Evolutionary conservation across 2,888 invertebrate species (phyloP), one percentile per base, ranked within the genome.

Genomic region (Agonum fuliginosum): DNA sequence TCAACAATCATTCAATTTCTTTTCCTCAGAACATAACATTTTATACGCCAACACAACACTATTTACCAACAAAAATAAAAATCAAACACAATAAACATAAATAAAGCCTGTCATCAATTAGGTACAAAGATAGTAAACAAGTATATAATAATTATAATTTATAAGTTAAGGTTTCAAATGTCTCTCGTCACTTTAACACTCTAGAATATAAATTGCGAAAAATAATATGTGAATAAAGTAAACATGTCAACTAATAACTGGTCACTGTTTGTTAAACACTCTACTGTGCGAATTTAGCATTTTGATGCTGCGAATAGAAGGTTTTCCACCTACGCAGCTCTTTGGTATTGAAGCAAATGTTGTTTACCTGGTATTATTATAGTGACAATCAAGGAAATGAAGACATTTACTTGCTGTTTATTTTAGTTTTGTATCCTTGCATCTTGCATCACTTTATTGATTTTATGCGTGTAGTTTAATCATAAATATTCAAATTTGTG

Each of bases 211-310:
- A 17, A 65, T 17, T 10, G 37, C 19, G 22, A 67, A 37, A 67
- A 67, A 67, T 67, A 41, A 22, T 34, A 67, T 3, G 19, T 22
- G 30, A 69, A 46, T 43, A 14, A 69, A 69, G 24, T 69, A 46
- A 69, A 69, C 41, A 69, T 24, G 46, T 69, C 69, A 69, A 41
- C 69, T 20, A 41, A 27, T 24, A 24, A n/a, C 22, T 69, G 14
- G 24, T 22, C 24, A 43, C 43, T 69, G 69, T 69, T 69, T 69
- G 69, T 17, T 69, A 69, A 69, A 69, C 69, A 69, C 69, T 69
- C 20, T 19, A 69, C 41, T 41, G 17, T 41, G 41, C 58, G 30
- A 62, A 62, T 30, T 62, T 62, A 62, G 58, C 58, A 62, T 62
- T 62, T 62, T 27, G 30, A 62, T 62, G 58, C 30, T 17, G 17